Base-by-base conservation (phyloP, 2,888 invertebrate genomes). In the Chloroclysta siterata region DNA sequence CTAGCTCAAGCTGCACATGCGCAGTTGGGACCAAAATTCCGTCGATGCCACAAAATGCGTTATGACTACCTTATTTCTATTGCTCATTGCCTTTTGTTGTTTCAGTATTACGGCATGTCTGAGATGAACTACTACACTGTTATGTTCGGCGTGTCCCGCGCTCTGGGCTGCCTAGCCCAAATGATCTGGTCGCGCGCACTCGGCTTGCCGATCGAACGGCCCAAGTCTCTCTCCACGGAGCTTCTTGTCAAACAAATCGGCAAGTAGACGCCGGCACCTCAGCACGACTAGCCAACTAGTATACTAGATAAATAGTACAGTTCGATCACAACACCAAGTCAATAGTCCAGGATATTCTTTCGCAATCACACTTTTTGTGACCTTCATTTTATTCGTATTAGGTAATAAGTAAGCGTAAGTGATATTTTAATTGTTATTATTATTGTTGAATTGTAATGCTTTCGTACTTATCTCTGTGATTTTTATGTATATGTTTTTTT, bases 71-170 rank as follows among this genome's bases (percentile, higher is more conserved):
- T 2, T 17, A 46, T 17, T 17, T 46, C 2, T 15, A 10, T 11
- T 17, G 3, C 2, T 5, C 13, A 10, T 63, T 51, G 39, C 13
- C 0, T 53, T 22, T 17, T 44, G n/a, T 61, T 56, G 51, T 60
- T 63, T 0, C 94, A 97, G 96, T 96, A 97, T 95, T 98, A 97
- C 87, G 97, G 97, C 64, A 94, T 98, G 93, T 97, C 95, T 79
- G 98, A 98, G 93, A 98, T 97, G 97, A 97, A 95, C 92, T 98
- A 97, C 94, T 98, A 98, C 95, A 98, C 98, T 17, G 98, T 98
- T 39, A 94, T 98, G 88, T 98, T 98, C 89, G 98, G 98, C 66
- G 97, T 98, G 57, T 97, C 97, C 0, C 95, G 98, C 79, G 97
- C 98, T 0, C 94, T 98, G 46, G 98, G 98, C 62, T 97, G 97